Evolutionary conservation across 2,888 invertebrate genomes (phyloP), one percentile per base, ranked within the genome.

Genomic region (Podotricha telesiphe): DNA sequence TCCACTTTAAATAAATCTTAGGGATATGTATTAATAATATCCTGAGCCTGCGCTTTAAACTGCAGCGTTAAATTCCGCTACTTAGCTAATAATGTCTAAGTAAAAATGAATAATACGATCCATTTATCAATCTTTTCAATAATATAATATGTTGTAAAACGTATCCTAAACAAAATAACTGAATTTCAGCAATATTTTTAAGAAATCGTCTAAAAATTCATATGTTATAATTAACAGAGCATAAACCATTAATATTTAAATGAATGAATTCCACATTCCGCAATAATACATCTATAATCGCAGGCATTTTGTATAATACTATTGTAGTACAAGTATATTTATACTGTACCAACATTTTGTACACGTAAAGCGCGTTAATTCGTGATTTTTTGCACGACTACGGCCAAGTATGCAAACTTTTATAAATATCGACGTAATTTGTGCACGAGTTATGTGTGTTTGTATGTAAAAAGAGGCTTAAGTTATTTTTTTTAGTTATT

Each of bases 351-450:
- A 6, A 28, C 73, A 69, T 74, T 73, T 70, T 48, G 70, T 66
- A 67, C 63, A 71, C 67, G 73, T 65, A 42, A 71, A 73, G 73
- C 53, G 73, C 69, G 72, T 51, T 73, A 73, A 73, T 78, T 82
- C 85, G 84, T 86, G 86, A 79, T 85, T 86, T 82, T 86, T 85
- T 84, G 87, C 88, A 88, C 86, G 88, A 86, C 77, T 71, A 71
- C 77, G 74, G 80, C 76, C 74, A 80, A 78, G 73, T 73, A 78
- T 78, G 79, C 83, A 85, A 85, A 81, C 84, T 80, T 74, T 74
- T 37, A 19, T 22, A 50, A 51, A 42, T 13, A 42, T 17, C 15
- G 65, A 19, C 19, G 22, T 55, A 63, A 48, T 53, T 37, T 48
- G 28, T 28, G 28, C 28, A 6, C 28, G 28, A 28, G 28, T 28